Conservation (phyloP, 2,113 vertebrate species). For the Ibidorhyncha struthersii region DNA sequence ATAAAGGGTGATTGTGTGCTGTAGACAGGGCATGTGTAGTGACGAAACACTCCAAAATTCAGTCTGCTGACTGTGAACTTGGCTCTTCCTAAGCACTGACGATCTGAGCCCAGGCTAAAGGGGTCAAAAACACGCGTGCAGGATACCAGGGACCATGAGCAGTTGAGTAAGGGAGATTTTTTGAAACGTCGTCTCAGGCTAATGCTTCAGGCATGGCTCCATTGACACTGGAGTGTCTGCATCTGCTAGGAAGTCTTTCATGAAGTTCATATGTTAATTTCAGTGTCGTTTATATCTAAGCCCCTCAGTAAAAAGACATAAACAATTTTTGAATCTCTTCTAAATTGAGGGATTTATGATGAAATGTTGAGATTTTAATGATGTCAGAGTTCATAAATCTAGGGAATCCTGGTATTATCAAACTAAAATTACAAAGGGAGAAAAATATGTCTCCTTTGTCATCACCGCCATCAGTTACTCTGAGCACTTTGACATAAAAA, state of each 20-base stretch:
- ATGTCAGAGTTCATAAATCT: slow-evolving; percentile 38
- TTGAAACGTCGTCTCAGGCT: background rate
- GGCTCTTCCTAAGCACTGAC: background rate
- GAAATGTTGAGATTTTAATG: slow-evolving; percentile 44
- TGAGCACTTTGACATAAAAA: slow-evolving; percentile 42
- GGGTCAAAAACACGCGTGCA: background rate
- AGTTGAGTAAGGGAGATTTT: background rate
- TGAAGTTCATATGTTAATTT: background rate
- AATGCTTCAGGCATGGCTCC: background rate
- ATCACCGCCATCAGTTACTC: background rate
- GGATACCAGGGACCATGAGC: background rate
- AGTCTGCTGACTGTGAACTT: background rate
- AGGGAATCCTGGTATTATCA: background rate
- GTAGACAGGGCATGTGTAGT: background rate
- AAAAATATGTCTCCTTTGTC: slow-evolving; percentile 44
- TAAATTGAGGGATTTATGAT: slow-evolving; percentile 28
- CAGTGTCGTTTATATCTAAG: background rate
- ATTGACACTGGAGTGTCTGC: background rate
- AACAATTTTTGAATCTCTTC: slow-evolving; percentile 1
- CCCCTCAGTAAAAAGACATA: background rate
- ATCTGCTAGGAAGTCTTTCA: background rate
- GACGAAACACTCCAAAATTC: background rate
- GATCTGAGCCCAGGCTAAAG: background rate
- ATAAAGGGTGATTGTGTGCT: fast-evolving
- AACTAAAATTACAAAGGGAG: background rate